Conservation (phyloP, 2,113 vertebrate genomes). For the Cyanistes caeruleus region DNA sequence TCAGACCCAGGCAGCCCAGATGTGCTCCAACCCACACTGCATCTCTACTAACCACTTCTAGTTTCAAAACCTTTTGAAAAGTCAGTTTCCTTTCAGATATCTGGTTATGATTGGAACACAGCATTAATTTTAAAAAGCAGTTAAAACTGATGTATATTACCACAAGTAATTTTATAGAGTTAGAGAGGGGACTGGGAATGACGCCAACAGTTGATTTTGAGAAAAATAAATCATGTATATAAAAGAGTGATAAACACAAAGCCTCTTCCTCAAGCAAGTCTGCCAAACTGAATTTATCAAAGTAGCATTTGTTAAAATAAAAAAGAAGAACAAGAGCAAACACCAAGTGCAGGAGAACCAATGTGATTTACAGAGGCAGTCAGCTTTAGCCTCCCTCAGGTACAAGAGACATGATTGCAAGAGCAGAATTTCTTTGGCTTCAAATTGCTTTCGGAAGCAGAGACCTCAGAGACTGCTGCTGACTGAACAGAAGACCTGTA, state of each 20-base stretch:
- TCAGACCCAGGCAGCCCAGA: background rate
- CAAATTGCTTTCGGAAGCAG: background rate
- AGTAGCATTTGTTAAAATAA: background rate
- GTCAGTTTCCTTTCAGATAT: background rate
- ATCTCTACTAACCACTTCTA: background rate
- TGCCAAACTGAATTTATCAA: conserved; percentile 35
- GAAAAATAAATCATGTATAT: conserved; percentile 10
- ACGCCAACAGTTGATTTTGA: background rate
- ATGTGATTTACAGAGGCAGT: conserved; percentile 24
- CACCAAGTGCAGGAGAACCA: background rate
- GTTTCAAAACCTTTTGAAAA: background rate
- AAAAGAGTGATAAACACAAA: conserved; percentile 15
- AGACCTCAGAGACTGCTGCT: background rate
- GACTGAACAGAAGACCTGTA: background rate
- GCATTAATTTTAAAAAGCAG: background rate
- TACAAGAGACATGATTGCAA: background rate
- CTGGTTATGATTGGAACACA: background rate
- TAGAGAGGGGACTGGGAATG: background rate
- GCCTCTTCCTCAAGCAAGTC: background rate
- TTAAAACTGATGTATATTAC: background rate
- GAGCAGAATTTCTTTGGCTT: background rate
- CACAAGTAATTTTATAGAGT: background rate
- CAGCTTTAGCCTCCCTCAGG: background rate
- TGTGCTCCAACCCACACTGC: background rate
- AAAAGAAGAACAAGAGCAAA: conserved; percentile 4